Evolutionary conservation across 1,140 invertebrate genomes (phyloP), one percentile per base, ranked within the genome.

Genomic region (Drosophila kurseongensis): DNA sequence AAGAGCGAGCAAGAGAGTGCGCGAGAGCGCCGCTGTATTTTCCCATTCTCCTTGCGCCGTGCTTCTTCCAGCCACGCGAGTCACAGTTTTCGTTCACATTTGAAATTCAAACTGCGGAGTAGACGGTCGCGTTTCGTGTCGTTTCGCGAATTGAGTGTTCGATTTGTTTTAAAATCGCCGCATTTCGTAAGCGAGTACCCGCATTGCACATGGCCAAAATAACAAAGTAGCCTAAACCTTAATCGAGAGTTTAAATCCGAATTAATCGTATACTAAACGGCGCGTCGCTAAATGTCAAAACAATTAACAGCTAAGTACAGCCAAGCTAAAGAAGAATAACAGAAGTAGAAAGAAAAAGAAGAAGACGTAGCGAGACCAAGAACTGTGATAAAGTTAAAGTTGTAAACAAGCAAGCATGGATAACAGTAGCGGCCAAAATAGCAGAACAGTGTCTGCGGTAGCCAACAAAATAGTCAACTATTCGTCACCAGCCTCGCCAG

Each of bases 121-220:
- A 74, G 75, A 66, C 80, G 77, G 76, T 50, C 65, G 82, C 69
- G 63, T 51, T 59, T 76, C 47, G 47, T 27, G 27, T 29, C 42
- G 48, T 69, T 62, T 66, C 51, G 77, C 71, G 61, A 74, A 60
- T 60, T 72, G 45, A 48, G 47, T 48, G 45, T 82, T 82, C 80
- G 83, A 88, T 88, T 88, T 88, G 83, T 88, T 88, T 89, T 88
- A 88, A 88, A 88, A 88, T 88, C 84, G 67, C 62, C 67, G 67
- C 66, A 67, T 83, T 76, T 86, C 84, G 83, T 62, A 81, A 86
- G 29, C 45, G 32, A 29, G 23, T 55, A 50, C 59, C 61, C 52
- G 48, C 48, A 73, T 81, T 78, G 78, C 78, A 36, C 14, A 62
- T 57, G 23, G 40, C 55, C 16, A 57, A 62, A 32, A 54, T 44